phyloP scores from a whole-genome alignment of 2,797 vertebrate species.

The Mastacembelus armatus region DNA sequence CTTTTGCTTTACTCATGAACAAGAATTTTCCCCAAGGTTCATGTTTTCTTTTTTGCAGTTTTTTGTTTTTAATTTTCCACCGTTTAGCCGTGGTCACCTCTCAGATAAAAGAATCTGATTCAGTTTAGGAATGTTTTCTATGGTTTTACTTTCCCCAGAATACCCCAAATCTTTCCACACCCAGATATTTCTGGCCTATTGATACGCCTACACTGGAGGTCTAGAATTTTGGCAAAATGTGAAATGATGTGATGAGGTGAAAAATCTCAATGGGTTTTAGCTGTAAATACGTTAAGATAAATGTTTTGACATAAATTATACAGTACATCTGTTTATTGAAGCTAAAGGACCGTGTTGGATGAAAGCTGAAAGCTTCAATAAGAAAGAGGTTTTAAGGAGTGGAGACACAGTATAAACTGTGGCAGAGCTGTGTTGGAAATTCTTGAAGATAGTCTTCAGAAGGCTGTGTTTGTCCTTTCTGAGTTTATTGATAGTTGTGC shows the following conservation, averaged over 20 bases:
- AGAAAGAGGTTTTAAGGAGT: no score
- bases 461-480: no score
- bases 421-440: no score
- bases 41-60: not conserved
- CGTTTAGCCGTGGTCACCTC: slow-evolving; percentile 6
- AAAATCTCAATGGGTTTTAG: slow-evolving; percentile 5
- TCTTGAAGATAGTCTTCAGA: no score
- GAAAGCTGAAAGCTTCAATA: no score
- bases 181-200: slow-evolving; percentile 15
- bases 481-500: no score
- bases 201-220: not conserved
- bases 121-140: slow-evolving; percentile 14
- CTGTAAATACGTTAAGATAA: slow-evolving; percentile 27
- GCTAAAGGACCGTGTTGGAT: not conserved
- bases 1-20: slow-evolving; percentile 2
- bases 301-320: slow-evolving; percentile 41
- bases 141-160: slow-evolving; percentile 26
- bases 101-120: slow-evolving; percentile 11
- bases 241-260: slow-evolving; percentile 14
- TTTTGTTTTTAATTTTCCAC: not conserved
- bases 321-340: slow-evolving; percentile 36
- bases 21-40: not conserved
- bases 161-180: slow-evolving; percentile 31
- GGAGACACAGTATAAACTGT: slow-evolving; percentile 8
- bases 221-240: slow-evolving; percentile 2